Percentiles rank a stretch among this genome's conserved stretches.
Evolutionary conservation across 2,113 vertebrate species (phyloP).

Genomic region (Cyprinodon tularosa): DNA sequence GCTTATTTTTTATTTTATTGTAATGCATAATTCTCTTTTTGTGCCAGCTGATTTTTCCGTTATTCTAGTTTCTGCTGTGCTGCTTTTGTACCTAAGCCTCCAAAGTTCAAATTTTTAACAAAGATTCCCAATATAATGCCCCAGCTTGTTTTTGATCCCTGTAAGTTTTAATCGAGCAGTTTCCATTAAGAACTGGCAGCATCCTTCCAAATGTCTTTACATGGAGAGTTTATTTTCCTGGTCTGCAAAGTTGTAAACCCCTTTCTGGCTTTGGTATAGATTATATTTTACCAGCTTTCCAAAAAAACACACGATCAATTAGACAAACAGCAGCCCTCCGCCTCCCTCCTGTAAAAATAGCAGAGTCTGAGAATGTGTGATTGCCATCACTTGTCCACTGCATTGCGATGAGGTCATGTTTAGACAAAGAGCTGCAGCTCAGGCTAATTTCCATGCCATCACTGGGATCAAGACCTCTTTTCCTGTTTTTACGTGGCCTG

Average conservation of each 20-base stretch:
- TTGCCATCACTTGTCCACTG: slow-evolving; percentile 50
- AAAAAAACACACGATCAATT: neutral
- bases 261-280: no score
- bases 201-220: neutral
- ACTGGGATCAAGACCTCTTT: slow-evolving; percentile 65
- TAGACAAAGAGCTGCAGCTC: slow-evolving; percentile 69
- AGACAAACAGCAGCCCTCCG: neutral
- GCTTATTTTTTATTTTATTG: neutral
- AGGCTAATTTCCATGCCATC: slow-evolving; percentile 71
- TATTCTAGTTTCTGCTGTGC: neutral
- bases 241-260: neutral
- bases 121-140: neutral
- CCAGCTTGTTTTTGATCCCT: no score
- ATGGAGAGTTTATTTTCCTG: neutral
- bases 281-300: no score
- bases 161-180: no score
- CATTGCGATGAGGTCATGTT: slow-evolving; percentile 71
- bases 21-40: neutral
- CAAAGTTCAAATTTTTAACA: neutral
- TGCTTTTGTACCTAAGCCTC: no score
- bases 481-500: slow-evolving; percentile 71
- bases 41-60: neutral
- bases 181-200: neutral
- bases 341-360: neutral
- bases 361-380: slow-evolving; percentile 20